These are phyloP conservation scores for Basileuterus tristriatus DNA, from an alignment of 2,797 vertebrate genomes.

Conservation along the genomic window DNA sequence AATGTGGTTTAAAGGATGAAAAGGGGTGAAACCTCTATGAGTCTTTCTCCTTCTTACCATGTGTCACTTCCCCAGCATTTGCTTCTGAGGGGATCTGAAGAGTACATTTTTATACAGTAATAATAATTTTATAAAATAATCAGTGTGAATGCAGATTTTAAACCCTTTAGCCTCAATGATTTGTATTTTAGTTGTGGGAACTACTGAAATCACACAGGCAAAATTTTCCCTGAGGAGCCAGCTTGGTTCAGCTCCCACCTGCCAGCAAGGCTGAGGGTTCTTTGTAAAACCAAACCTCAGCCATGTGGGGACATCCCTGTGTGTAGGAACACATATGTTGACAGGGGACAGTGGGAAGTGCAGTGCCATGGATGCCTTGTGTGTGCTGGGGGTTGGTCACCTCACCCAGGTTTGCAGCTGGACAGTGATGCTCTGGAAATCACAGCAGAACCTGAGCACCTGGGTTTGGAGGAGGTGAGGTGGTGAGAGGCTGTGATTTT, in stretches of 20 bases:
- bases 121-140: background rate
- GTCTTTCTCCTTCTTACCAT: background rate
- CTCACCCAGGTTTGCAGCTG: background rate
- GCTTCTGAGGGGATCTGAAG: background rate
- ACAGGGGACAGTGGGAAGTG: background rate
- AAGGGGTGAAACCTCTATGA: background rate
- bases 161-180: background rate
- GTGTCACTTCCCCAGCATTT: background rate
- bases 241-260: background rate
- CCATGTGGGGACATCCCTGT: accelerated
- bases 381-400: background rate
- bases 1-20: background rate
- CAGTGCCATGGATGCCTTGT: background rate
- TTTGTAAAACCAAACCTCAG: background rate
- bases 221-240: background rate
- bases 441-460: background rate
- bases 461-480: background rate
- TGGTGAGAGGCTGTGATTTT: background rate
- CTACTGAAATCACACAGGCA: background rate
- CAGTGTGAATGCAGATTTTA: background rate
- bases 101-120: background rate
- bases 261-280: background rate
- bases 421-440: background rate
- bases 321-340: accelerated
- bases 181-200: background rate